A percentile compares a stretch with the other conserved stretches of the same genome.
Conservation (phyloP, 2,888 invertebrate species). For the Elegia similella region DNA sequence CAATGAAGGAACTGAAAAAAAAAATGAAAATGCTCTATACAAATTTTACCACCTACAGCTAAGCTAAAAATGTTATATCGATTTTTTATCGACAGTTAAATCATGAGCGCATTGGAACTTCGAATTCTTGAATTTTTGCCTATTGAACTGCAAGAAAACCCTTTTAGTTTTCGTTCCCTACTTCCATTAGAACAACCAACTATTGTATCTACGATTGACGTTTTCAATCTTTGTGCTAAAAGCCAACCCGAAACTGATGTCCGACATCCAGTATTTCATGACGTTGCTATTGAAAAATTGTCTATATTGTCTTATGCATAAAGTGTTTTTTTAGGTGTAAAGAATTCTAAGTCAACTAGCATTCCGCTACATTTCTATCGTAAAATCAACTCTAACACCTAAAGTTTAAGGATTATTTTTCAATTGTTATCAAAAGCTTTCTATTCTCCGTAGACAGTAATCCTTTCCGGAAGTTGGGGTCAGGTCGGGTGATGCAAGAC, state of each 20-base stretch:
- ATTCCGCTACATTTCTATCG: background rate
- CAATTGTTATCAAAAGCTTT: background rate
- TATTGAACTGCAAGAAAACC: background rate
- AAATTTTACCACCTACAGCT: too few relatives aligned
- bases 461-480: conserved; percentile 26
- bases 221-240: conserved; percentile 8
- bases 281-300: background rate
- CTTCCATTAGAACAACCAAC: background rate
- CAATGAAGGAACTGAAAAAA: too few relatives aligned
- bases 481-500: conserved; percentile 16
- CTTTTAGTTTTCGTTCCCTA: background rate
- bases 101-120: too few relatives aligned
- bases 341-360: background rate
- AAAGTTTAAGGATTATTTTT: conserved; percentile 1
- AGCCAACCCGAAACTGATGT: conserved; percentile 6
- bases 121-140: too few relatives aligned
- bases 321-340: background rate
- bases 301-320: background rate
- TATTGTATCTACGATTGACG: conserved; percentile 10
- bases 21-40: too few relatives aligned
- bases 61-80: too few relatives aligned
- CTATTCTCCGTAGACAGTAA: conserved; percentile 27
- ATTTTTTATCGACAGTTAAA: too few relatives aligned
- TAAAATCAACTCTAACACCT: background rate
- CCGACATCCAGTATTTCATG: background rate